Base-by-base conservation (phyloP, 2,797 vertebrate species). In the Poecilia velifera region DNA sequence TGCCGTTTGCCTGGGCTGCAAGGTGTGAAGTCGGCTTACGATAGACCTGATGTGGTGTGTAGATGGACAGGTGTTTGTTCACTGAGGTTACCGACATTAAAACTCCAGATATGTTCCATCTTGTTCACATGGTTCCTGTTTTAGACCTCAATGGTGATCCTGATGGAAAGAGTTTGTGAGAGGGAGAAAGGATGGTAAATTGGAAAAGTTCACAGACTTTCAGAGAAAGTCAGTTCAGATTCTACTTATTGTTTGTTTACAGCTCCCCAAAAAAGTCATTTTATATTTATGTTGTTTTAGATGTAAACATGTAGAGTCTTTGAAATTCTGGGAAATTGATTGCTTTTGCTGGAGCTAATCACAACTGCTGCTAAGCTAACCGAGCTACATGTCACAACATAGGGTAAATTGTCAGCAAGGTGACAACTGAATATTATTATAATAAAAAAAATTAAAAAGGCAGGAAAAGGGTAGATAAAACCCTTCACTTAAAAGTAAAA, bases 1-100 rank as follows among this genome's bases (percentile, higher is more conserved):
- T 99, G 98, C 98, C 98, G 6, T 99, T 99, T 80, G 98, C 97
- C 39, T 99, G 98, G 98, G 96, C 98, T 82, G 98, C 98, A 75
- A 97, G 98, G 98, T 99, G 92, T 90, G 45, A 57, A 64, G 22
- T 22, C 6, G 22, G n/a, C 18, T 76, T 31, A 16, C 34, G 59
- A 13, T 43, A 66, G 18, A 76, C 22, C 18, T 0, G 57, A n/a
- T 45, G 41, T n/a, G 14, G 16, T 13, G n/a, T 36, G 34, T 20
- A 22, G 18, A 73, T 73, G 28, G n/a, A 72, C 6, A 72, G 18
- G 36, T 45, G 1, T n/a, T 70, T 70, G 66, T 25, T 4, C 9
- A n/a, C 22, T 25, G 9, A 25, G 22, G 28, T 36, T 64, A 36
- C 18, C 18, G 8, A 9, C 62, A 39, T 64, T 62, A 62, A 64